phyloP scores from a whole-genome alignment of 2,888 invertebrate genomes.

The Danaus chrysippus region DNA sequence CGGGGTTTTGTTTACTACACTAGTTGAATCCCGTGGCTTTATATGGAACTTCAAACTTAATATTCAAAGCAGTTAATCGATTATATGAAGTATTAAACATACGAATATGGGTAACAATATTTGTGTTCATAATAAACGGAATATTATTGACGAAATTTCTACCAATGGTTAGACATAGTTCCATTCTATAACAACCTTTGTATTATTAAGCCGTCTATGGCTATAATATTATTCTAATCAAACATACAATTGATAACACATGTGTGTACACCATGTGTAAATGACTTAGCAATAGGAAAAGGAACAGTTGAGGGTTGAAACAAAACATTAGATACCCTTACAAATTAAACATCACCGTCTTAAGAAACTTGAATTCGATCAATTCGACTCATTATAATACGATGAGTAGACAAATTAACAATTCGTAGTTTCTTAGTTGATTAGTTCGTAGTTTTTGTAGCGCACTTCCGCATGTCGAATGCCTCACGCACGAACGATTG shows the following conservation, averaged over 20 bases:
- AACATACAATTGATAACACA: slow-evolving; percentile 38
- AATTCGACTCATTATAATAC: slow-evolving; percentile 51
- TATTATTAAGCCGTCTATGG: too few relatives aligned
- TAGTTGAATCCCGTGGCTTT: too few relatives aligned
- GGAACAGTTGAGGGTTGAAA: slow-evolving; percentile 26
- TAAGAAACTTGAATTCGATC: slow-evolving; percentile 54
- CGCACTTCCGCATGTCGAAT: slow-evolving; percentile 70
- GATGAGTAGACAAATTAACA: slow-evolving; percentile 62
- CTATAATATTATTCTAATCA: slow-evolving; percentile 25
- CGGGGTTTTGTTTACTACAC: slow-evolving; percentile 5
- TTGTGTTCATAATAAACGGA: too few relatives aligned
- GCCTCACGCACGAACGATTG: slow-evolving; percentile 62
- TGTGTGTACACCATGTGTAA: slow-evolving; percentile 44
- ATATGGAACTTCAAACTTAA: too few relatives aligned
- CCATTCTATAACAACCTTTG: too few relatives aligned
- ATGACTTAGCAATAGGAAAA: slow-evolving; percentile 48
- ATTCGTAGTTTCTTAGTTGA: slow-evolving; percentile 67
- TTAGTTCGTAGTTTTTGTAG: slow-evolving; percentile 67
- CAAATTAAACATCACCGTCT: slow-evolving; percentile 60
- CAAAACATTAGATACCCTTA: slow-evolving; percentile 53
- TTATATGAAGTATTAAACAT: too few relatives aligned
- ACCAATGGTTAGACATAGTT: too few relatives aligned
- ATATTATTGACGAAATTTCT: too few relatives aligned
- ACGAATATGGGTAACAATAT: too few relatives aligned
- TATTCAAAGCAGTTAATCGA: too few relatives aligned